Base-by-base conservation (phyloP, 2,113 vertebrate species). In the Columba livia region DNA sequence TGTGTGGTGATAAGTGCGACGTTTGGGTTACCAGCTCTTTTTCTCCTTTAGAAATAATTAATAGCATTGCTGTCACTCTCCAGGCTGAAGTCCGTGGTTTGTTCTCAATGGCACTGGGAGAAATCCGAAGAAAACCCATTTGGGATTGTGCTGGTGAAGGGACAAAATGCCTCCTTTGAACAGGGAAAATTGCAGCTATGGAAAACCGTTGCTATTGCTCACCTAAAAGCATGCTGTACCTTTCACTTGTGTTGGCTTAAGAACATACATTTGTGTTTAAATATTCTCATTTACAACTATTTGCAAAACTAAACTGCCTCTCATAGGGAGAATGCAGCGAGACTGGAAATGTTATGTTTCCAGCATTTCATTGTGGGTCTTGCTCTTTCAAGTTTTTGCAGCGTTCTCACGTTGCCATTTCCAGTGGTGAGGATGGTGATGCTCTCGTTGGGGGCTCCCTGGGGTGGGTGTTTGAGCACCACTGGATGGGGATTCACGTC, bases 51-150 rank as follows among this genome's bases (percentile, higher is more conserved):
- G 82, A 5, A 32, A 34, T 56, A 64, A 26, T 34, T 1, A 1
- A 1, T 25, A 18, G 1, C 56, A 19, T 10, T 42, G 71, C 74
- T 85, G 62, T 31, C 31, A 5, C 66, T 65, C 40, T 9, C 12
- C 12, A 3, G 4, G 0, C 57, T n/a, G 54, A n/a, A 8, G 74
- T 42, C 79, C 0, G 0, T 2, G 34, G 26, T 12, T 48, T 4
- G 8, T 16, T 34, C 3, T 2, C 65, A 19, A 0, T 1, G 16
- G 15, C 1, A 10, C 62, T 82, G 88, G 23, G n/a, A n/a, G 34
- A 15, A 77, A 65, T 4, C 44, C 36, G 64, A 8, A 32, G 34
- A 53, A 67, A 61, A 56, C 10, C 7, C 2, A 0, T 5, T 48
- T 36, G 54, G 5, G 2, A 17, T 12, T 70, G 36, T 2, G 3